Conservation (phyloP, 2,113 vertebrate species). For the Pungitius pungitius region DNA sequence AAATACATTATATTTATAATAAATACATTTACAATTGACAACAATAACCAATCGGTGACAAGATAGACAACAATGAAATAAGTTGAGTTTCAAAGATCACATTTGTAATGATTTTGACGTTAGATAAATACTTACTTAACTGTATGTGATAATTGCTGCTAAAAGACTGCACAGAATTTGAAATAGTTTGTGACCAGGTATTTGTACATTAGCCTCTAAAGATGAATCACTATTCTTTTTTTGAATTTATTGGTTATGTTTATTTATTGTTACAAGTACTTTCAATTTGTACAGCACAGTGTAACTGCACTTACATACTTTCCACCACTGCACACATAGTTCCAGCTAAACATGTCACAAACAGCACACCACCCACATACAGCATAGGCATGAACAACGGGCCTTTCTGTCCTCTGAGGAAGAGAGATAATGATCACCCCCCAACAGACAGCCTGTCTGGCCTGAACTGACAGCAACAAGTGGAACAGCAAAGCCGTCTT, state of each 20-base stretch:
- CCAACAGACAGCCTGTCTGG: conserved; percentile 71
- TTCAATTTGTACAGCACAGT: background rate
- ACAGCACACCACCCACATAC: conserved; percentile 62
- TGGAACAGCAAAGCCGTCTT: background rate
- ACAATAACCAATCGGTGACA: background rate
- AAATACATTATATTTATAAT: no score
- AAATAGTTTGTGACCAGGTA: background rate
- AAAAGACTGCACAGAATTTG: background rate
- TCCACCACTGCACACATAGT: background rate
- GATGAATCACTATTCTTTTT: background rate
- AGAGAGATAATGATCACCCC: conserved; percentile 71
- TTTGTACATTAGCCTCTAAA: background rate
- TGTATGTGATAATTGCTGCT: background rate
- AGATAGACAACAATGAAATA: background rate
- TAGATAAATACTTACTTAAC: background rate
- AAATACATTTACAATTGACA: background rate
- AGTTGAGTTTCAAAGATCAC: background rate
- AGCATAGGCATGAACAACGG: conserved; percentile 62
- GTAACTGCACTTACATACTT: background rate
- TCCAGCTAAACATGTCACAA: conserved; percentile 16
- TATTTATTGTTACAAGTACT: background rate
- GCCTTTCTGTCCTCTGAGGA: conserved; percentile 45
- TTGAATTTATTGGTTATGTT: background rate
- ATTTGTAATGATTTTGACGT: background rate
- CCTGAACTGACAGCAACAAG: conserved; percentile 44